Evolutionary conservation across 2,113 vertebrate genomes (phyloP).

Genomic region (Xyrauchen texanus): DNA sequence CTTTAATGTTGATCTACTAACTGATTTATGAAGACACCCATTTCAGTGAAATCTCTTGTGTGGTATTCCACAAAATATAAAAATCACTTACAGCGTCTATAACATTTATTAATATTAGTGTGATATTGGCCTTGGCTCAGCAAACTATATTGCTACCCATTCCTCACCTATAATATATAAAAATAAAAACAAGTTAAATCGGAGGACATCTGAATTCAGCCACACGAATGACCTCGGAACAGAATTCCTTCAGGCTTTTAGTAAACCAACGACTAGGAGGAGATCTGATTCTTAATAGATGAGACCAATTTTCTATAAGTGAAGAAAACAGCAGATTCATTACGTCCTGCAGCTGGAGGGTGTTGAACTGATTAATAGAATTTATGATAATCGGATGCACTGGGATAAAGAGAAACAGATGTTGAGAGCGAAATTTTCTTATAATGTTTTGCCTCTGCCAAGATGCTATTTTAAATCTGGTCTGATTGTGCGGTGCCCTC

Average conservation of each 20-base stretch:
- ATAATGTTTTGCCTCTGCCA: background rate
- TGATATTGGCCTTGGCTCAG: too few relatives aligned
- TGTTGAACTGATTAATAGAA: background rate
- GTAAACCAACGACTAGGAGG: background rate
- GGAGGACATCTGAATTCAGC: background rate
- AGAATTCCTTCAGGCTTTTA: background rate
- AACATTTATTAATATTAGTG: too few relatives aligned
- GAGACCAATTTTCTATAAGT: background rate
- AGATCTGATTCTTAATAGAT: background rate
- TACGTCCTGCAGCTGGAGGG: background rate
- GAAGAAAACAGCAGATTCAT: background rate
- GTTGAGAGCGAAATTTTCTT: background rate
- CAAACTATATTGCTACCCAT: too few relatives aligned
- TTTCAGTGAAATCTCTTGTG: too few relatives aligned
- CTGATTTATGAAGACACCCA: background rate
- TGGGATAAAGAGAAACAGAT: background rate
- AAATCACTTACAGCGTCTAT: too few relatives aligned
- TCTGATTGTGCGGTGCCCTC: conserved; percentile 16
- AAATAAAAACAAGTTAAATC: too few relatives aligned
- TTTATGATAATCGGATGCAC: conserved; percentile 7
- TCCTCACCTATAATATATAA: too few relatives aligned
- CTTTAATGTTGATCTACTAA: background rate
- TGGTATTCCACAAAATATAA: too few relatives aligned
- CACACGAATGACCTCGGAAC: background rate
- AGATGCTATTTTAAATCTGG: background rate